These are phyloP conservation scores for Bombyx mori DNA, from an alignment of 1,140 invertebrate species.

Conservation along the genomic window ASM3026992v2 NC_085129.1:1607501-1608000, in stretches of 20 bases:
- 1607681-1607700: too few species aligned
- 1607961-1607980: slow-evolving; percentile 29
- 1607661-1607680: too few species aligned
- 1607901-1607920: too few species aligned
- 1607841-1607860: too few species aligned
- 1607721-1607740: too few species aligned
- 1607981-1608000: slow-evolving; percentile 29
- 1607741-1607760: too few species aligned
- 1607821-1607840: slow-evolving; percentile 20
- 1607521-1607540: slow-evolving; percentile 52
- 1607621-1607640: slow-evolving; percentile 7
- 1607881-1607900: too few species aligned
- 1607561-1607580: slow-evolving; percentile 52
- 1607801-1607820: slow-evolving; percentile 19
- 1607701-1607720: too few species aligned
- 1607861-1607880: too few species aligned
- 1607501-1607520: slow-evolving; percentile 24
- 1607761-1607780: neutral
- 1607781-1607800: slow-evolving; percentile 30
- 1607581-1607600: slow-evolving; percentile 19
- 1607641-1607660: too few species aligned
- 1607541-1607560: slow-evolving; percentile 58
- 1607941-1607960: slow-evolving; percentile 7
- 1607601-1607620: slow-evolving; percentile 11
- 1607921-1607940: neutral